Base-by-base conservation (phyloP, 2,888 invertebrate species). In the Geophilus truncorum region DNA sequence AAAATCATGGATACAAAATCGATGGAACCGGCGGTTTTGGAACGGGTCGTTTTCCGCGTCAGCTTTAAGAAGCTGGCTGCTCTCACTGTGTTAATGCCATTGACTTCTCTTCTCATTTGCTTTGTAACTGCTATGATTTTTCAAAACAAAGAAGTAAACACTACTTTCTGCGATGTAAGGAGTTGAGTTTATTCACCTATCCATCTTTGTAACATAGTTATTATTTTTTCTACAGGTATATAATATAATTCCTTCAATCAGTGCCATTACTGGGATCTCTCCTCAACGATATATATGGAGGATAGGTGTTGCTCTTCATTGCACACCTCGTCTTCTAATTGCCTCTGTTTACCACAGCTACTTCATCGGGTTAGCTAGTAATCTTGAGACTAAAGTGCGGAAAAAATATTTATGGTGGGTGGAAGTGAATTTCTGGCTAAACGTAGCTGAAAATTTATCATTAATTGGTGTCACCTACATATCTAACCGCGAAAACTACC, bases 261-360 rank as follows among this genome's bases (percentile, higher is more conserved):
- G 96, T 90, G 95, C 97, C 83, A 94, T 97, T 87, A 97, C 96
- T 82, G 96, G 96, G 79, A 92, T 96, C 84, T 94, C 94, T 86
- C 96, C 97, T 30, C 95, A 96, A 88, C 90, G 94, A 85, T 96
- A 97, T 88, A 89, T 96, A 84, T 97, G 97, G 96, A 91, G 96
- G 85, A 92, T 95, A 85, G 93, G 94, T 87, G 93, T 96, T 85
- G 96, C 96, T 83, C 91, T 96, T 85, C 96, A 96, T 86, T 92
- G 95, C 87, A 94, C 95, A 85, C 97, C 97, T 85, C 92, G 96
- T 86, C 90, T 96, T 87, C 91, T 95, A 85, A 93, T 96, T 86
- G 94, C 95, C 83, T 92, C 93, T 84, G 92, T 96, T 84, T 94
- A 95, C 88, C 91, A 92, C 88, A 92, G 93, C 86, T 94, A 93